Evolutionary conservation across 2,797 vertebrate species (phyloP).

Genomic region (Manis crassicaudata): DNA sequence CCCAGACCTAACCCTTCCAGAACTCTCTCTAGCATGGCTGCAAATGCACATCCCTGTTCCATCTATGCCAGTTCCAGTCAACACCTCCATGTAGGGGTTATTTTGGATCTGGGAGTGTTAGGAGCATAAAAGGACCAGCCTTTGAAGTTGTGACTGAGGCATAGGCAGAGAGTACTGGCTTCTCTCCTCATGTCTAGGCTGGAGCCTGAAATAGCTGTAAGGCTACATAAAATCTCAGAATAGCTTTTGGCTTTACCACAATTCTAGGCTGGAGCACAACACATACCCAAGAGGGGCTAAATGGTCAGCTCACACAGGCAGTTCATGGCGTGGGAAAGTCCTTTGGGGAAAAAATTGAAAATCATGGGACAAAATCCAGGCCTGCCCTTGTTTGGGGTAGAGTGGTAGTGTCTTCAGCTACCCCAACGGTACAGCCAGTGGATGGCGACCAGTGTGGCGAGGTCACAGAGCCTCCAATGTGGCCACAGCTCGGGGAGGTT

Average conservation of each 20-base stretch:
- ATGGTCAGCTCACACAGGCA: background rate
- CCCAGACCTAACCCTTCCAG: background rate
- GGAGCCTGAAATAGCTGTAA: constrained; percentile 62
- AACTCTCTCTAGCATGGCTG: background rate
- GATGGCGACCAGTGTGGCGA: background rate
- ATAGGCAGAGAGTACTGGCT: background rate
- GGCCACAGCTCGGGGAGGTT: fast-evolving
- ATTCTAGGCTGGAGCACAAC: background rate
- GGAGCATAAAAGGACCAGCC: background rate
- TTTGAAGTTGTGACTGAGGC: constrained; percentile 52
- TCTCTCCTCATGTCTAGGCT: background rate
- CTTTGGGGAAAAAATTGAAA: background rate
- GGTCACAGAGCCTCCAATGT: background rate
- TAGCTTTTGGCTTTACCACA: constrained; percentile 65
- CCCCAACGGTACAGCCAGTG: fast-evolving
- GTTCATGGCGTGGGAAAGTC: background rate
- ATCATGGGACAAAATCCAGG: background rate
- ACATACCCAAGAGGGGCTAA: background rate
- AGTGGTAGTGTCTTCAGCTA: background rate
- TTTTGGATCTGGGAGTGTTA: constrained; percentile 54
- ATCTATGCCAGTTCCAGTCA: background rate
- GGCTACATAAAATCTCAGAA: constrained; percentile 62
- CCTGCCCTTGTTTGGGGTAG: background rate
- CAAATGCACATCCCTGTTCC: fast-evolving
- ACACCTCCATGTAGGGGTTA: background rate